phyloP scores from a whole-genome alignment of 1,140 invertebrate genomes.

The Hesperophylax magnus region DNA sequence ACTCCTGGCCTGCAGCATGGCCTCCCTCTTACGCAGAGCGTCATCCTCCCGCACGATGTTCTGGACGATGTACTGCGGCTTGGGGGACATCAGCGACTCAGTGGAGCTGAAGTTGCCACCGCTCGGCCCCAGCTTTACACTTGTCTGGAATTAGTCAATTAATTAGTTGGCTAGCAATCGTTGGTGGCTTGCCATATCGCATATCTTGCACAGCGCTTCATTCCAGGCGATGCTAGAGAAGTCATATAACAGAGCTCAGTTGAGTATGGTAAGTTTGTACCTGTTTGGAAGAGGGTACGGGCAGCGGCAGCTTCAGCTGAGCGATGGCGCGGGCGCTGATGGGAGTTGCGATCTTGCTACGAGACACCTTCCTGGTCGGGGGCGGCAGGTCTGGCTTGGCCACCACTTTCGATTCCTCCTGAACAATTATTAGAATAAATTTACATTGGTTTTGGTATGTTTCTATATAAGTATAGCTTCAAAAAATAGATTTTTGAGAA shows the following conservation, averaged over 20 bases:
- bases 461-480: too few species aligned
- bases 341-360: constrained; percentile 37
- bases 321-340: constrained; percentile 4
- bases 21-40: constrained; percentile 27
- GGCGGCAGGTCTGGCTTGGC: background rate
- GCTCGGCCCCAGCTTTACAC: constrained; percentile 3
- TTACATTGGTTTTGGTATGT: too few species aligned
- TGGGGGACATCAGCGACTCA: constrained; percentile 15
- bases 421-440: background rate
- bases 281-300: constrained; percentile 21
- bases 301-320: constrained; percentile 20
- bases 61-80: background rate
- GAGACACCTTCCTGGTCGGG: constrained; percentile 13
- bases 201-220: too few species aligned
- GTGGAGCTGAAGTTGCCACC: background rate
- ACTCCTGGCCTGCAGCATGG: constrained; percentile 15
- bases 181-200: too few species aligned
- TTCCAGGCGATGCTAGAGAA: too few species aligned
- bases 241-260: background rate
- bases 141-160: background rate
- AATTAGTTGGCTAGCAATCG: too few species aligned
- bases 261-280: background rate
- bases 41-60: constrained; percentile 24
- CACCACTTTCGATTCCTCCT: background rate
- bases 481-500: too few species aligned